Base-by-base conservation (phyloP, 2,113 vertebrate genomes). In the Acinonyx jubatus region DNA sequence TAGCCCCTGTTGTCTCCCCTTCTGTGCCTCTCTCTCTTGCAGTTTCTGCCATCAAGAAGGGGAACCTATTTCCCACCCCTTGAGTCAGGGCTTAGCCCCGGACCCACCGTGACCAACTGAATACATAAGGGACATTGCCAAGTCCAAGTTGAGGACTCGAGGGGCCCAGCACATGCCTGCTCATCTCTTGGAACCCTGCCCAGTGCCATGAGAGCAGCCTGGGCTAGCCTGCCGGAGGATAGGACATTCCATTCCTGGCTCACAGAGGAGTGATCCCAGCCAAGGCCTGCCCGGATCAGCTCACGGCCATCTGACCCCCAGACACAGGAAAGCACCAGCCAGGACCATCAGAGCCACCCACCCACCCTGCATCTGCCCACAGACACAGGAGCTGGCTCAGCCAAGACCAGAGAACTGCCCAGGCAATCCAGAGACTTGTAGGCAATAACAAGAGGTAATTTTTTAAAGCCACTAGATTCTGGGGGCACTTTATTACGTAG, bases 101-200 rank as follows among this genome's bases (percentile, higher is more conserved):
- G 48, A 69, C 66, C 25, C 31, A 23, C 9, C 3, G 8, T 33
- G 27, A 81, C 74, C 41, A 1, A 1, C 13, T 0, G 11, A 10
- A 25, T 10, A 31, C 38, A 61, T 48, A 61, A 48, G 57, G 41
- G 66, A 82, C 38, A 11, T 19, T 4, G 25, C 29, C 16, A 23
- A 21, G 1, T 29, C 5, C 38, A 5, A 4, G 19, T 23, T 31
- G 3, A 11, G 15, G 45, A 27, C 36, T n/a, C 73, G 2, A 65
- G n/a, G 52, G 21, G 27, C 41, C n/a, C 69, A 1, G 9, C 27
- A 5, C 23, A 0, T 33, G 1, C 31, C 13, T n/a, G n/a, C 21
- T n/a, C 2, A 0, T 21, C 16, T 31, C 33, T 11, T 48, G 55
- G 65, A 61, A 27, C 36, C 23, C 57, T 38, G 45, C 57, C 61